Percentiles rank a stretch among this genome's conserved stretches.
phyloP scores from a whole-genome alignment of 2,888 invertebrate species.

The Leptinotarsa rubiginosa region DNA sequence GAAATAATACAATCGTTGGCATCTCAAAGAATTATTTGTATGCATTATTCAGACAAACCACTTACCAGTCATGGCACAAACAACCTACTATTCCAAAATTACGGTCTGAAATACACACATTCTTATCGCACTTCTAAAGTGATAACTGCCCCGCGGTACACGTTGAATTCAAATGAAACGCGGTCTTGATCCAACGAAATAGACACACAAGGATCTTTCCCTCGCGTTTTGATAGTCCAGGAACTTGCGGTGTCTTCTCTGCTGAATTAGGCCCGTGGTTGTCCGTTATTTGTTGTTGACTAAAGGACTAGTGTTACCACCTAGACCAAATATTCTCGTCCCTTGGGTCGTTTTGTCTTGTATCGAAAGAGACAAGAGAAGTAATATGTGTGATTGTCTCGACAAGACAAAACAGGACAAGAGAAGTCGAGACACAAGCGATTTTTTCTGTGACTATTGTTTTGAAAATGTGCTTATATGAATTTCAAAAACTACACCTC shows the following conservation, averaged over 20 bases:
- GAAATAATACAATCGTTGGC: background rate
- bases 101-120: slow-evolving; percentile 5
- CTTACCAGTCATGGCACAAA: slow-evolving; percentile 17
- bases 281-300: too few species aligned
- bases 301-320: too few species aligned
- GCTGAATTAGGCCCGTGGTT: background rate
- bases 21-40: background rate
- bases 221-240: background rate
- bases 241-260: background rate
- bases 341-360: too few species aligned
- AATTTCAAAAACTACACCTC: too few species aligned
- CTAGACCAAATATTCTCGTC: too few species aligned
- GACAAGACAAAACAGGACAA: too few species aligned
- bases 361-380: too few species aligned
- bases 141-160: slow-evolving; percentile 4
- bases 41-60: background rate
- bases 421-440: too few species aligned
- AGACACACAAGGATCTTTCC: slow-evolving; percentile 2
- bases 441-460: too few species aligned
- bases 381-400: too few species aligned
- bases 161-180: slow-evolving; percentile 15
- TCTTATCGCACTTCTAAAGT: slow-evolving; percentile 5
- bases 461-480: too few species aligned
- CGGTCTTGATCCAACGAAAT: background rate
- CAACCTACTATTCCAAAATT: slow-evolving; percentile 3